A percentile compares a stretch with the other conserved stretches of the same genome.
Conservation (phyloP, 1,140 invertebrate genomes). For the Chionoecetes opilio region DNA sequence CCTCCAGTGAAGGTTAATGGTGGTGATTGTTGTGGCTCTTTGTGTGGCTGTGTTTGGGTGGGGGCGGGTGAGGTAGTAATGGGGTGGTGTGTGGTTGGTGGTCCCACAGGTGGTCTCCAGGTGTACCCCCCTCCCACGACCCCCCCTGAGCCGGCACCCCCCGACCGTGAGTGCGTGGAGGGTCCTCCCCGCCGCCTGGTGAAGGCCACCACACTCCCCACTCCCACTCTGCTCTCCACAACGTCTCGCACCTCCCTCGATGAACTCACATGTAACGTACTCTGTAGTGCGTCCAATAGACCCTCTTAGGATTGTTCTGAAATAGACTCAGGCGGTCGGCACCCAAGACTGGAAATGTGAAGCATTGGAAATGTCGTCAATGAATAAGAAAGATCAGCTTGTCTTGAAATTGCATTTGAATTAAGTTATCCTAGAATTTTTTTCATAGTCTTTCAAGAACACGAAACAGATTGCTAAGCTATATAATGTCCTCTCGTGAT, state of each 20-base stretch:
- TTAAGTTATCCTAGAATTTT: too few species aligned
- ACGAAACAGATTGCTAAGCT: too few species aligned
- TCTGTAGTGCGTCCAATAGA: constrained; percentile 71
- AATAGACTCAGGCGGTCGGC: constrained; percentile 56
- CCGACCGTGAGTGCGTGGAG: constrained; percentile 86
- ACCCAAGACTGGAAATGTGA: constrained; percentile 60
- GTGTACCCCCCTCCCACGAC: constrained; percentile 92
- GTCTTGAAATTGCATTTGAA: too few species aligned
- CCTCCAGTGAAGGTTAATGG: constrained; percentile 43
- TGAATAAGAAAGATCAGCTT: neutral
- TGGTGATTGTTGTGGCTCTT: constrained; percentile 38
- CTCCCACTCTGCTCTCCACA: constrained; percentile 86
- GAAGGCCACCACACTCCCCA: constrained; percentile 84
- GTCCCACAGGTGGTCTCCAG: constrained; percentile 87
- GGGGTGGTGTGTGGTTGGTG: constrained; percentile 79
- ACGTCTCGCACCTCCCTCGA: constrained; percentile 81
- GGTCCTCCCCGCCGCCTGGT: constrained; percentile 83
- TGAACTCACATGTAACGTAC: constrained; percentile 81
- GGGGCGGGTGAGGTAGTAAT: constrained; percentile 77
- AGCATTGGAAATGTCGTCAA: neutral
- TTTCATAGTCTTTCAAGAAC: too few species aligned
- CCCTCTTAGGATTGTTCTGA: constrained; percentile 41
- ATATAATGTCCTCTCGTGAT: too few species aligned
- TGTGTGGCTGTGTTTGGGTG: neutral
- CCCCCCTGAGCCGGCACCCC: constrained; percentile 91